Evolutionary conservation across 2,888 invertebrate species (phyloP), one percentile per base, ranked within the genome.

Genomic region (Ferrisia virgata): DNA sequence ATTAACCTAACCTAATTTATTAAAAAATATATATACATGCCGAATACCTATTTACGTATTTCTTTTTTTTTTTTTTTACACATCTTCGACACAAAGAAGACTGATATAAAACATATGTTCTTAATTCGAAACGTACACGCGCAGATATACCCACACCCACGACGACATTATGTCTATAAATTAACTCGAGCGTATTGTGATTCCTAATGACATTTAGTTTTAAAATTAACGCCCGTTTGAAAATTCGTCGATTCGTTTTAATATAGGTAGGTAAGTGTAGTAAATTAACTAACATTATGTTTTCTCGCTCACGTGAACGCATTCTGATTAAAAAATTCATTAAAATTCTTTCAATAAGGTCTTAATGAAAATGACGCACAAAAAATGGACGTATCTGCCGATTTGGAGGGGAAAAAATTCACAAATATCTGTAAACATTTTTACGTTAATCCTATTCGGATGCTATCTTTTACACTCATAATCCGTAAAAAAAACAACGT

Each of bases 401-500:
- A n/a, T n/a, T n/a, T n/a, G n/a, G n/a, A 28, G 13, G 64, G 64
- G 64, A 5, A 5, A 31, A 39, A 39, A 39, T 39, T 39, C 11
- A 39, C n/a, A n/a, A 5, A 9, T 8, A 64, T 6, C 13, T 18
- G 53, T 53, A 22, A 64, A 64, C 28, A 64, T 76, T 76, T 36
- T 33, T 36, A 13, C 72, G 72, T 76, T 76, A 76, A 36, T 76
- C 36, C 72, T 76, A 8, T 33, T 76, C 36, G 18, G 69, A 18
- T 18, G 72, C 8, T 76, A 76, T 76, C 72, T 76, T 36, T 36
- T 76, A 76, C 36, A 76, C 31, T 3, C 33, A 18, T 76, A 76
- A 76, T 76, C 72, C 31, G 72, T 76, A 36, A 76, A 76, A n/a
- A n/a, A 76, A 76, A 76, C 72, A 76, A 36, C 72, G 36, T 76